Base-by-base conservation (phyloP, 2,113 vertebrate genomes). In the Pholis gunnellus region DNA sequence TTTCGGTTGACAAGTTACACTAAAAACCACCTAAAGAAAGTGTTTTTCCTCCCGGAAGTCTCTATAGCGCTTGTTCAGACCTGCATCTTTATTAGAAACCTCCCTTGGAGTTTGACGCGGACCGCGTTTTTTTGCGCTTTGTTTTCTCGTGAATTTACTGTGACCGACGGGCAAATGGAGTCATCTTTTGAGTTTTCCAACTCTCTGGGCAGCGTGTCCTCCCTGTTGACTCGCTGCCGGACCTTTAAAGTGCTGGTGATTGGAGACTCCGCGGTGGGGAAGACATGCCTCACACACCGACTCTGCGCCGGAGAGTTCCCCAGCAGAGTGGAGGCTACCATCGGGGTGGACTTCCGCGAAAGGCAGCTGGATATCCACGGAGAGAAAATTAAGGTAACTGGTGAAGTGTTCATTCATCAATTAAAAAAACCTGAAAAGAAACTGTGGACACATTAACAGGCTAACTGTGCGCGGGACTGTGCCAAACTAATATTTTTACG, bases 121-220 rank as follows among this genome's bases (percentile, higher is more conserved):
- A n/a, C 38, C 31, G 18, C 18, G 17, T 18, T 20, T 27, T 27
- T 38, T 1, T 61, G n/a, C 61, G 5, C 34, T 8, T 44, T 48
- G 13, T 34, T 20, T 34, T 13, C 11, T 0, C 6, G 18, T 25
- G 64, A 50, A 10, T 31, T 27, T 1, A 0, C 54, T 9, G 25
- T 17, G 57, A 20, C 1, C 17, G 4, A 4, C 0, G 5, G 42
- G 0, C 15, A 17, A 5, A 87, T 96, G 87, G 96, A 97, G 68
- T 95, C 95, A 0, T 97, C 96, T 17, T 89, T 97, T 9, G 96
- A 96, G 89, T 94, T 96, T 60, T 97, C 96, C 91, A 84, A 20
- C 79, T 95, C 63, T 61, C 57, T 73, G 64, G 89, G 87, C 59
- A 93, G 44, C 63, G 92, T 94, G 90, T 67, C 96, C 89, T 91